Evolutionary conservation across 2,113 vertebrate genomes (phyloP), one percentile per base, ranked within the genome.

Genomic region (Halcyon malimbica): DNA sequence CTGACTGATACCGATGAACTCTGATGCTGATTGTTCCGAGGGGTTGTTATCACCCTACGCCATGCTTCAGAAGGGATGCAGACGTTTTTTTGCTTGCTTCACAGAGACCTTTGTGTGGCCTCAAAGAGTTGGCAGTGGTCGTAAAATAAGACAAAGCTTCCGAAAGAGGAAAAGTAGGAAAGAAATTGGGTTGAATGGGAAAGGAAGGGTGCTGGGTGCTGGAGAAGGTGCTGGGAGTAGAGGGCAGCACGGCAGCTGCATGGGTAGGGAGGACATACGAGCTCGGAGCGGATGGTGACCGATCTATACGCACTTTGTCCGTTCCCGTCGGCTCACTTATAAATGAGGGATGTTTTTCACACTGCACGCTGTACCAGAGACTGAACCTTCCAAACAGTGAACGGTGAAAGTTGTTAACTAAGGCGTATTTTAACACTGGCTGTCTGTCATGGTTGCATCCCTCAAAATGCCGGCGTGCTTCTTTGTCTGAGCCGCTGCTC

Each of bases 401-500:
- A 79, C 48, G 41, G n/a, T 23, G 75, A 65, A 94, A 96, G 89
- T 92, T 96, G 89, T 28, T 92, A 67, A 60, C 29, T 54, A 4
- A 50, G 42, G 54, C 0, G 1, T 87, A 3, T 89, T 84, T 73
- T 65, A 87, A 71, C 15, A 1, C 28, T 12, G 12, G 6, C 50
- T 13, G 69, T 24, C 86, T 84, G 65, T 85, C 86, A 76, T 82
- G 91, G 86, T 84, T 35, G 83, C 83, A 80, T 96, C 91, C 87
- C 37, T 96, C 92, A 96, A 96, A 95, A 96, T 96, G 95, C 95
- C 95, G 89, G 94, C 82, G 0, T 80, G 90, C 82, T 95, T 75
- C 93, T 97, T 97, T 96, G 95, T 97, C 87, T 96, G 5, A 57
- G 56, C 56, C 17, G 78, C 16, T 6, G 90, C 89, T 93, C 83